Percentiles rank a stretch among this genome's conserved stretches.
Conservation (phyloP, 1,140 invertebrate species). For the Catajapyx aquilonaris region DNA sequence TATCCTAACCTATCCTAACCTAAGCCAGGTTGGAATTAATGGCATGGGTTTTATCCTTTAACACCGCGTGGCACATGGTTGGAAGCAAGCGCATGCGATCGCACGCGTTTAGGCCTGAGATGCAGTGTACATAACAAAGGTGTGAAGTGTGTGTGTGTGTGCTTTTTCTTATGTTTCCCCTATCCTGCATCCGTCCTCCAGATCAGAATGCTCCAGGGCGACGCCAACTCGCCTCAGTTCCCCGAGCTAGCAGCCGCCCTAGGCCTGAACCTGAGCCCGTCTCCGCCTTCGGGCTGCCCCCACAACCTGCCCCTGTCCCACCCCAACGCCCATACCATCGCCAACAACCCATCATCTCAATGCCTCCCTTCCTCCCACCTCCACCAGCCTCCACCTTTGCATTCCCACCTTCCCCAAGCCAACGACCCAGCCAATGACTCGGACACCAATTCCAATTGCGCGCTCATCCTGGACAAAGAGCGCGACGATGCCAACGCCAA, state of each 20-base stretch:
- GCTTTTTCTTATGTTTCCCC: no score
- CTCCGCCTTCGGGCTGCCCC: constrained; percentile 3
- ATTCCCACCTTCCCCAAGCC: constrained; percentile 26
- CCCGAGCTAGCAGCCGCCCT: constrained; percentile 16
- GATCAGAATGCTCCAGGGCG: constrained; percentile 37
- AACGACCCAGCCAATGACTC: constrained; percentile 28
- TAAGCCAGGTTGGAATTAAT: no score
- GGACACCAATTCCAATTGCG: constrained; percentile 39
- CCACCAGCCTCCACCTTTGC: constrained; percentile 17
- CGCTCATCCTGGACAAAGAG: constrained; percentile 33
- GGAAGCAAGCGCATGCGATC: no score
- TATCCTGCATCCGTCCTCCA: no score
- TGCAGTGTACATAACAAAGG: no score
- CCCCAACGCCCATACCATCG: constrained; percentile 4
- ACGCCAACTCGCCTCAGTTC: constrained; percentile 14
- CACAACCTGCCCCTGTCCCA: background rate
- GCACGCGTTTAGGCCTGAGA: no score
- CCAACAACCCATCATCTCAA: constrained; percentile 14
- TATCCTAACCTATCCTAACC: no score
- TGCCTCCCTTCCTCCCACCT: constrained; percentile 7
- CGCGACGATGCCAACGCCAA: no score
- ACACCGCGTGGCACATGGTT: no score
- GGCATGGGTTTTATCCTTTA: no score
- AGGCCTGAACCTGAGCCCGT: constrained; percentile 11
- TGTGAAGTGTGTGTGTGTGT: no score